These are phyloP conservation scores for Lasioglossum calceatum DNA, from an alignment of 2,888 invertebrate genomes.

Conservation along the genomic window DNA sequence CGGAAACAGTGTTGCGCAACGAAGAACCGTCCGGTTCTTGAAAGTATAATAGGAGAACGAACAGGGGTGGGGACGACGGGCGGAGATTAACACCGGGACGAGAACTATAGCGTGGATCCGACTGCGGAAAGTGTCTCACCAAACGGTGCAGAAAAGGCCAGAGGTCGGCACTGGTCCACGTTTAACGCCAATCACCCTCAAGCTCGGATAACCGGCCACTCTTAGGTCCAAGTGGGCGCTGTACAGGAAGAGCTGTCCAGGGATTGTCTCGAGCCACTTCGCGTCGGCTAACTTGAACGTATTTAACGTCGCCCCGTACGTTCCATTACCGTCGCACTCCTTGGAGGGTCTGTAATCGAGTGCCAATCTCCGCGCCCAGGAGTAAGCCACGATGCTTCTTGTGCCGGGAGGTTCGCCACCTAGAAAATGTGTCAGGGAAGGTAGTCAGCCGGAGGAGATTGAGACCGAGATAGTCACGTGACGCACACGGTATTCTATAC, in stretches of 20 bases:
- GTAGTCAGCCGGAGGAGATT: constrained; percentile 32
- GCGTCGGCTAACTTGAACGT: constrained; percentile 70
- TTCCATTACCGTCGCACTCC: constrained; percentile 78
- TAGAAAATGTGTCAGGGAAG: constrained; percentile 63
- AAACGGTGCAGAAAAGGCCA: constrained; percentile 80
- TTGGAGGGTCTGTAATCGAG: constrained; percentile 81
- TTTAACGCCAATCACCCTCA: constrained; percentile 82
- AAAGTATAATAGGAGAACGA: not conserved
- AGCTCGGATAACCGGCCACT: constrained; percentile 80
- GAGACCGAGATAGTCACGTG: constrained; percentile 47
- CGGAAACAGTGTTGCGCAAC: constrained; percentile 4
- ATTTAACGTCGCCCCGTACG: constrained; percentile 71
- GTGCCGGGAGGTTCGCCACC: constrained; percentile 82
- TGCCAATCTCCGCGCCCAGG: constrained; percentile 85
- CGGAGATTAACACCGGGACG: not conserved
- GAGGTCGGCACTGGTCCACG: constrained; percentile 78
- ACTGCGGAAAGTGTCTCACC: constrained; percentile 73
- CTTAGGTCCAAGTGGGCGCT: constrained; percentile 81
- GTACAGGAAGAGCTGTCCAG: constrained; percentile 81
- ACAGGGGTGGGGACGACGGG: not conserved
- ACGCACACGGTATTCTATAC: constrained; percentile 28
- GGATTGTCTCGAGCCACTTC: constrained; percentile 81
- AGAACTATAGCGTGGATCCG: not conserved
- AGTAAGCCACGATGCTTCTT: constrained; percentile 87
- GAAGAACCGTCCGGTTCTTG: not conserved